Conservation (phyloP, 2,113 vertebrate genomes). For the Hydrolagus affinis region DNA sequence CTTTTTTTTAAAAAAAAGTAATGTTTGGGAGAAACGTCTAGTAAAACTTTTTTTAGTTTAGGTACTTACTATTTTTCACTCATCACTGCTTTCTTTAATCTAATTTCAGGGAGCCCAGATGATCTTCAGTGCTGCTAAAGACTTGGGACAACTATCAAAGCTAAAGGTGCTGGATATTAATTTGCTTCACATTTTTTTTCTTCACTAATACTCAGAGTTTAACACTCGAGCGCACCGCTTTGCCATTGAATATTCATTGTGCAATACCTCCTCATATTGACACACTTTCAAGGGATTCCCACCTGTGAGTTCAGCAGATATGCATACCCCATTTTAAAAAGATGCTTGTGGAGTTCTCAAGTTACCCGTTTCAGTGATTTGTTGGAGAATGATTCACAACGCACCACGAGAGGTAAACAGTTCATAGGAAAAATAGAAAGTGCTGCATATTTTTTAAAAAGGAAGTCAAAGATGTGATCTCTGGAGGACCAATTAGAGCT, state of each 20-base stretch:
- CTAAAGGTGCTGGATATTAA: conserved; percentile 75
- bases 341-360: neutral
- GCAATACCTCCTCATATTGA: neutral
- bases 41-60: neutral
- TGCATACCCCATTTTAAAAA: neutral
- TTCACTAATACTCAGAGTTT: neutral
- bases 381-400: neutral
- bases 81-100: conserved; percentile 34
- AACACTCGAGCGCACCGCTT: neutral
- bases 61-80: conserved; percentile 31
- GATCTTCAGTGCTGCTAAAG: conserved; percentile 95
- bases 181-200: neutral
- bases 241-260: neutral
- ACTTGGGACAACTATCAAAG: conserved; percentile 91
- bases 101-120: conserved; percentile 82
- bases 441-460: neutral
- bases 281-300: neutral
- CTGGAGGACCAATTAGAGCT: neutral
- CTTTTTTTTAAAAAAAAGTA: neutral
- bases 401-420: neutral
- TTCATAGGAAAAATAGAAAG: neutral
- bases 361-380: neutral
- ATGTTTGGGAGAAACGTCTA: neutral
- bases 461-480: neutral
- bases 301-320: neutral